Base-by-base conservation (phyloP, 2,797 vertebrate genomes). In the Ataeniobius toweri region DNA sequence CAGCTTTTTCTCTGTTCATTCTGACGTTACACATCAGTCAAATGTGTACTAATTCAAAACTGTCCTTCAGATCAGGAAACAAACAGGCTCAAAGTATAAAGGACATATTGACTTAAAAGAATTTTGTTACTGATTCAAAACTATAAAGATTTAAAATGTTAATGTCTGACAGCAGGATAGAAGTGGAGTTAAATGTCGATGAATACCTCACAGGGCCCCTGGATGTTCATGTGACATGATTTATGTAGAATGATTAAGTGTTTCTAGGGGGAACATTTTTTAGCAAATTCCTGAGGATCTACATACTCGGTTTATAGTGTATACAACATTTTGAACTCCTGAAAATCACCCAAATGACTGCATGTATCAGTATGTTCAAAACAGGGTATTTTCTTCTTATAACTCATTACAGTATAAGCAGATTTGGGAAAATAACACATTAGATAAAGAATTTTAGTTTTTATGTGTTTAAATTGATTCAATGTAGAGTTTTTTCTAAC, bases 121-220 rank as follows among this genome's bases (percentile, higher is more conserved):
- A 79, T 78, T 20, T 39, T 80, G 5, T 31, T 26, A n/a, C 24
- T 46, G 28, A 78, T 41, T 51, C 41, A 78, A 58, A 55, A 68
- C 39, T 44, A 48, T 74, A 83, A 55, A 78, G 48, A 80, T 79
- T 90, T 86, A 73, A 89, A 88, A 86, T 77, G 14, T 51, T 67
- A 69, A n/a, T 78, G 26, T 26, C 7, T 24, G 12, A 41, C 65
- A 65, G 63, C 50, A n/a, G 56, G 56, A 71, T 31, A 76, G 67
- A 56, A 26, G 1, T 3, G 14, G 24, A 10, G 31, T 24, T n/a
- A 28, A 26, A 69, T 20, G 8, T 58, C 50, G 9, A 20, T 67
- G n/a, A 75, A 84, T 80, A 48, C 72, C 72, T 76, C 41, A 3
- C 50, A 51, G 31, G 75, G 80, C 68, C 87, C 68, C 73, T 83